Conservation (phyloP, 2,888 invertebrate species). For the Arenicola marina region DNA sequence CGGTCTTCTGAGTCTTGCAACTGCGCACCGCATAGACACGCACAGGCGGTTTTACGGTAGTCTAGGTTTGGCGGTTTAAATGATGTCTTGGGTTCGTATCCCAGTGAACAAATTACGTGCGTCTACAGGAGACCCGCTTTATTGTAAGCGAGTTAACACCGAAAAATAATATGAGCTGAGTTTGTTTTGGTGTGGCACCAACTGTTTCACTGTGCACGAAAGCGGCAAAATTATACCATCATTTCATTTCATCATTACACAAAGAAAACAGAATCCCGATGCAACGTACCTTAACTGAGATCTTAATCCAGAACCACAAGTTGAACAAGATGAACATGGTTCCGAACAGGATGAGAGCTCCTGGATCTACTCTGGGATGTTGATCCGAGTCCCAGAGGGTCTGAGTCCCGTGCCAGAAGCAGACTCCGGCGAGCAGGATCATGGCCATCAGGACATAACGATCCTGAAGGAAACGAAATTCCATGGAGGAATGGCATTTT, state of each 20-base stretch:
- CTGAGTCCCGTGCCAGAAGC: slow-evolving; percentile 58
- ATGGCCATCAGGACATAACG: slow-evolving; percentile 53
- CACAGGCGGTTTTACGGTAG: too few species aligned
- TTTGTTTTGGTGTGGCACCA: too few species aligned
- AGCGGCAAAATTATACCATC: too few species aligned
- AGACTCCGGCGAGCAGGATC: slow-evolving; percentile 54
- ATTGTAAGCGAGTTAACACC: neutral
- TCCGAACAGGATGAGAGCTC: neutral
- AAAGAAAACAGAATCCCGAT: too few species aligned
- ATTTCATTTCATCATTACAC: too few species aligned
- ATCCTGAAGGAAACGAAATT: slow-evolving; percentile 25
- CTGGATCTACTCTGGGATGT: neutral
- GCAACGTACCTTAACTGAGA: neutral
- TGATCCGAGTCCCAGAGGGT: slow-evolving; percentile 30
- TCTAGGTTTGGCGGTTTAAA: too few species aligned
- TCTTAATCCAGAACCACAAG: neutral
- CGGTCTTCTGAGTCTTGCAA: too few species aligned
- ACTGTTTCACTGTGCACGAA: too few species aligned
- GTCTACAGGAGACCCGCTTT: neutral
- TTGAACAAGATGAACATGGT: neutral
- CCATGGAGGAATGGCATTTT: too few species aligned
- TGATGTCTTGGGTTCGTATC: too few species aligned
- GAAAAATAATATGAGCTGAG: neutral
- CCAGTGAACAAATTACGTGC: neutral
- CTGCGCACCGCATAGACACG: too few species aligned